Conservation (phyloP, 2,113 vertebrate species). For the Mus pahari region DNA sequence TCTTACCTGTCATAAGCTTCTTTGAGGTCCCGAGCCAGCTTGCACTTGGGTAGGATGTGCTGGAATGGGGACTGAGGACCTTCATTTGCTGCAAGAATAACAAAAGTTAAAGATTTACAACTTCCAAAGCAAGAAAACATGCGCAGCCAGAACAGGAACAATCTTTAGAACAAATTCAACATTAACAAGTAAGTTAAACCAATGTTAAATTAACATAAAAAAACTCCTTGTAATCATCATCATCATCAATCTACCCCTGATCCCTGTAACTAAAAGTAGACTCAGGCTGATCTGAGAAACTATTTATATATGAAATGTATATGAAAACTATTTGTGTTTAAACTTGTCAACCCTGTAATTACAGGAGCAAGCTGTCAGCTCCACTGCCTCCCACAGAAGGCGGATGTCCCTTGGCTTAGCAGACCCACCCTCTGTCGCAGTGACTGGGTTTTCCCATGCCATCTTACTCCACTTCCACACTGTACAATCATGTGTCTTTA, state of each 20-base stretch:
- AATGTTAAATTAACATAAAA: neutral
- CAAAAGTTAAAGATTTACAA: slow-evolving; percentile 63
- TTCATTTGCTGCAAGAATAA: slow-evolving; percentile 87
- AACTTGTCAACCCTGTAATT: neutral
- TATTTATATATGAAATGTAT: neutral
- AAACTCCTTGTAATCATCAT: neutral
- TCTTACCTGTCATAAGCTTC: slow-evolving; percentile 96
- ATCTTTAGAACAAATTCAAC: neutral
- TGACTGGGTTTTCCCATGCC: neutral
- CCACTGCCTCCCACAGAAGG: neutral
- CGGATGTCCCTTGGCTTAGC: neutral
- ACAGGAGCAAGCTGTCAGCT: neutral
- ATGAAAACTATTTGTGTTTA: neutral
- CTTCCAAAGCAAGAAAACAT: slow-evolving; percentile 44
- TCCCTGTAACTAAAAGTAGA: neutral
- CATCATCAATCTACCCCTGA: neutral
- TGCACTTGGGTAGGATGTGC: slow-evolving; percentile 98
- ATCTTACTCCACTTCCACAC: neutral
- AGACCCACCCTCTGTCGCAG: too few relatives aligned
- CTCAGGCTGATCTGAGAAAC: neutral
- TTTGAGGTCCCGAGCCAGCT: slow-evolving; percentile 97
- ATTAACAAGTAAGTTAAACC: neutral
- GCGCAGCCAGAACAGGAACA: neutral
- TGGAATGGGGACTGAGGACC: slow-evolving; percentile 96
- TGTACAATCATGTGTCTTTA: neutral